Base-by-base conservation (phyloP, 2,113 vertebrate species). In the Chionis minor region DNA sequence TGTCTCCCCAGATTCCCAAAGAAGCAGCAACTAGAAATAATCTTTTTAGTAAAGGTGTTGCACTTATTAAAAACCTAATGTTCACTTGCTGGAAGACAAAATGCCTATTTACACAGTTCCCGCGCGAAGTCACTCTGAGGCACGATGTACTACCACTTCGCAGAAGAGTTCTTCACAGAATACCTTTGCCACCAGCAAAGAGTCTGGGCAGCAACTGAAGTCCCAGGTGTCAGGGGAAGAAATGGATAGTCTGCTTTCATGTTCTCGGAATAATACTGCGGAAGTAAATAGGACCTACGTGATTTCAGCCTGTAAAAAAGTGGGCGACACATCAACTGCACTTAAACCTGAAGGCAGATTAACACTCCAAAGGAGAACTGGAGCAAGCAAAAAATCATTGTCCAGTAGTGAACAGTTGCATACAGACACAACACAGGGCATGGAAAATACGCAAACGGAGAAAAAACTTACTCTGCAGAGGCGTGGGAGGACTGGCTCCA, bases 261-360 rank as follows among this genome's bases (percentile, higher is more conserved):
- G 61, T 45, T 91, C 95, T 7, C 73, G 95, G 9, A 92, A 94
- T 79, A 98, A 95, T 92, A 88, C 93, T 81, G 97, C 95, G 86
- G 98, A 97, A 32, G n/a, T 97, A 8, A 99, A 99, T 85, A 97
- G 94, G 84, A 99, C 99, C 1, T 99, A 99, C 1, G 96, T 99
- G 22, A 79, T 99, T 92, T 98, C 99, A 38, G 96, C 98, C 38
- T 98, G 98, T 86, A 98, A 87, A 63, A 97, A 96, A 79, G 56
- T 51, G 38, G 86, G 81, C 27, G 95, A 90, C 7, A 2, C 12
- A 6, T 77, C 95, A 42, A 66, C 61, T 32, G 17, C 56, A 52
- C 86, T 97, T 26, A 96, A 97, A 38, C n/a, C 95, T 45, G 94
- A 94, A 9, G 79, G 81, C 18, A 97, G 96, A 38, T 91, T 98